These are phyloP conservation scores for Synchiropus splendidus DNA, from an alignment of 2,113 vertebrate genomes.

Conservation along the genomic window DNA sequence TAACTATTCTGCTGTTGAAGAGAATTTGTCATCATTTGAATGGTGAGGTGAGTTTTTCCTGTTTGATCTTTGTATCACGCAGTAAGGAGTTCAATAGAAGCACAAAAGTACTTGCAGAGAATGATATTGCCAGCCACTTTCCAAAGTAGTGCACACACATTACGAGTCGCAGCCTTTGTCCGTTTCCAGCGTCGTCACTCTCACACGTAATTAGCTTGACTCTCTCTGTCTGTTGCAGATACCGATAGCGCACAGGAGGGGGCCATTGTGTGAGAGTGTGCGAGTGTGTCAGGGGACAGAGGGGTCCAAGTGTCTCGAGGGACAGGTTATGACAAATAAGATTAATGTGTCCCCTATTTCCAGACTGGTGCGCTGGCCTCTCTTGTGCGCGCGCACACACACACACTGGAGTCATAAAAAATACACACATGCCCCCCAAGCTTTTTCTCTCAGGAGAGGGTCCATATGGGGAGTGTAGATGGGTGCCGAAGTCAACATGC, in stretches of 20 bases:
- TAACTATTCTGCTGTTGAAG: too few relatives aligned
- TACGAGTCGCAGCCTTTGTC: too few relatives aligned
- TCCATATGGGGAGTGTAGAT: constrained; percentile 51
- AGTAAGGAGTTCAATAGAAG: too few relatives aligned
- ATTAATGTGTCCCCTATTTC: constrained; percentile 67
- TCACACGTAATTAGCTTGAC: constrained; percentile 65
- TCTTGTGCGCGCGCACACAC: constrained; percentile 19
- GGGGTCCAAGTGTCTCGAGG: constrained; percentile 46
- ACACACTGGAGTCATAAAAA: constrained; percentile 27
- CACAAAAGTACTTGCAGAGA: too few relatives aligned
- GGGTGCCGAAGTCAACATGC: constrained; percentile 24
- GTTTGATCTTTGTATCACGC: too few relatives aligned
- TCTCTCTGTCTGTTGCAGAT: constrained; percentile 54
- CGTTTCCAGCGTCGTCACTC: constrained; percentile 55
- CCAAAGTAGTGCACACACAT: too few relatives aligned
- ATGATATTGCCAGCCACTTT: too few relatives aligned
- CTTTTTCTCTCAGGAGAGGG: constrained; percentile 51
- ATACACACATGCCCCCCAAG: constrained; percentile 40
- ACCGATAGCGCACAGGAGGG: constrained; percentile 55
- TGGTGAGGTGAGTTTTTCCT: too few relatives aligned
- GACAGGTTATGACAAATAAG: constrained; percentile 69
- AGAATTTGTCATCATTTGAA: too few relatives aligned
- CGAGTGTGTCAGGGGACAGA: constrained; percentile 17
- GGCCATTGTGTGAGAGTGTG: constrained; percentile 23
- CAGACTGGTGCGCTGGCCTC: constrained; percentile 61